Evolutionary conservation across 2,113 vertebrate species (phyloP).

Genomic region (Dromiciops gliroides): DNA sequence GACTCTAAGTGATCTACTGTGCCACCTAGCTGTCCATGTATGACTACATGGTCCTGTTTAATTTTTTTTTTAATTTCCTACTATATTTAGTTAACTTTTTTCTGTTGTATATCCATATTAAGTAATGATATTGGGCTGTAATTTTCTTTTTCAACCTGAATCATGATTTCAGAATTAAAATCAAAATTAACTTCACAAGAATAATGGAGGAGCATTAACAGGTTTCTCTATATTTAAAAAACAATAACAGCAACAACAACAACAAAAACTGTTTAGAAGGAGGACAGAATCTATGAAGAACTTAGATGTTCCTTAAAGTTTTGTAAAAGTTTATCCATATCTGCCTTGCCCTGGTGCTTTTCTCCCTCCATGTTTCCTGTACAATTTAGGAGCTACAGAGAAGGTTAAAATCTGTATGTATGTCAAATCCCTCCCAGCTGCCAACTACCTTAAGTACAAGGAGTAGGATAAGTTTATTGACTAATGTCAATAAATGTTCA

Average conservation of each 20-base stretch:
- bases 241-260: background rate
- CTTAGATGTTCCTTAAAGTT: conserved; percentile 45
- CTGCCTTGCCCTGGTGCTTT: background rate
- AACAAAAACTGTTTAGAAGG: background rate
- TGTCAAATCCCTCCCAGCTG: too few relatives aligned
- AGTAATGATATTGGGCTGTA: background rate
- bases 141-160: background rate
- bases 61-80: too few relatives aligned
- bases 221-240: conserved; percentile 37
- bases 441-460: too few relatives aligned
- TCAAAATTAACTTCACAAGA: background rate
- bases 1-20: too few relatives aligned
- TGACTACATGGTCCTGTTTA: background rate
- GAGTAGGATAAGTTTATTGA: too few relatives aligned
- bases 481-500: too few relatives aligned
- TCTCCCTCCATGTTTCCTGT: background rate
- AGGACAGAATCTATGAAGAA: background rate
- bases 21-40: background rate
- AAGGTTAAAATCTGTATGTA: background rate
- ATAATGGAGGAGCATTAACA: conserved; percentile 2
- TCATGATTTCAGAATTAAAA: background rate
- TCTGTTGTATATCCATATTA: too few relatives aligned
- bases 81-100: too few relatives aligned
- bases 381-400: background rate
- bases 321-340: background rate